Conservation (phyloP, 2,888 invertebrate genomes). For the Galerucella nymphaeae region DNA sequence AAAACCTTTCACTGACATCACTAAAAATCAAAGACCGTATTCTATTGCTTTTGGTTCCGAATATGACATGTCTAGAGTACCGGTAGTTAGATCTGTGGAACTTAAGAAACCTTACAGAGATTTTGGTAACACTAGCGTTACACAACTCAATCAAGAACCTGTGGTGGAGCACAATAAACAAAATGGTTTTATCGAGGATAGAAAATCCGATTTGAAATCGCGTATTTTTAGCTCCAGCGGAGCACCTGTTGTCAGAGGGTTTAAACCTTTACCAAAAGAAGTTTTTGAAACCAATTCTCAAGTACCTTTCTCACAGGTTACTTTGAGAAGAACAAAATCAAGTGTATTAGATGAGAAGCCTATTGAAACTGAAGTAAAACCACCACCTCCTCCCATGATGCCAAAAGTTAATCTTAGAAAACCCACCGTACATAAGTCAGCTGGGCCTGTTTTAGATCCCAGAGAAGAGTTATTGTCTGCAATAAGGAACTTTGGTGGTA, state of each 20-base stretch:
- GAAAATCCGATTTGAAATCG: constrained; percentile 54
- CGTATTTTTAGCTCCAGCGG: constrained; percentile 55
- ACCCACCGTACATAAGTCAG: constrained; percentile 38
- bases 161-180: constrained; percentile 33
- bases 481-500: constrained; percentile 76
- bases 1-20: constrained; percentile 59
- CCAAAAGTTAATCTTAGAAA: constrained; percentile 55
- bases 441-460: constrained; percentile 66
- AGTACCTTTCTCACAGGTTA: constrained; percentile 65
- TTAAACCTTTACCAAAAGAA: constrained; percentile 52
- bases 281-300: constrained; percentile 53
- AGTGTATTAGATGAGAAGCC: constrained; percentile 40
- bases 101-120: constrained; percentile 65
- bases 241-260: constrained; percentile 62
- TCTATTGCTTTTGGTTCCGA: constrained; percentile 60
- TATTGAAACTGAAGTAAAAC: constrained; percentile 28
- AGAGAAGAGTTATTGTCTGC: constrained; percentile 76
- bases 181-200: constrained; percentile 34
- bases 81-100: constrained; percentile 67
- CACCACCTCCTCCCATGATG: constrained; percentile 61
- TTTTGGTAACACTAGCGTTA: constrained; percentile 55
- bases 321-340: constrained; percentile 66
- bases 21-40: constrained; percentile 58
- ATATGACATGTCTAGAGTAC: constrained; percentile 63
- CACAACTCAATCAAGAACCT: constrained; percentile 53